These are phyloP conservation scores for Tamias sibiricus DNA, from an alignment of 2,113 vertebrate genomes.

Conservation along the genomic window DNA sequence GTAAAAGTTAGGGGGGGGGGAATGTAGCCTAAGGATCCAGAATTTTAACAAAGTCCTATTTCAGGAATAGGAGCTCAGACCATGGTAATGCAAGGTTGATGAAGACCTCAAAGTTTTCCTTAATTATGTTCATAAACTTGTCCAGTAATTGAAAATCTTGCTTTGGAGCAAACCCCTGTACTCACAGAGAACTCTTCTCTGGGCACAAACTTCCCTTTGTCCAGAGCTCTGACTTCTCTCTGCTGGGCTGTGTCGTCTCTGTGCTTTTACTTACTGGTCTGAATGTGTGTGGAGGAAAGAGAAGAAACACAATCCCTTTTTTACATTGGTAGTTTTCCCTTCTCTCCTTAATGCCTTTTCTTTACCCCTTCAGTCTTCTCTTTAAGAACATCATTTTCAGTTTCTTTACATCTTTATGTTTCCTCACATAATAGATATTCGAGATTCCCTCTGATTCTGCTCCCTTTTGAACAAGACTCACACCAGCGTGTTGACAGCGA, in stretches of 20 bases:
- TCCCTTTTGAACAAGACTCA: background rate
- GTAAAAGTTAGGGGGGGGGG: background rate
- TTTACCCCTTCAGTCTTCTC: background rate
- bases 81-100: background rate
- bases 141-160: background rate
- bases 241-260: background rate
- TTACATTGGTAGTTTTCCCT: background rate
- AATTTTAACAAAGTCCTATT: slow-evolving; percentile 59
- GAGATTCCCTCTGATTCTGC: background rate
- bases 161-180: background rate
- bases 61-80: background rate
- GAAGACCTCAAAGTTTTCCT: background rate
- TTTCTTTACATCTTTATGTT: background rate
- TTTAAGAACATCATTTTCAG: background rate
- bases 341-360: background rate
- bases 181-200: background rate
- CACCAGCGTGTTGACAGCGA: too few relatives aligned
- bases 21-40: background rate
- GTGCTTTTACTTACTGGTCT: background rate
- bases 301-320: accelerated
- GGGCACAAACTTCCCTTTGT: accelerated
- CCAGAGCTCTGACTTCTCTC: accelerated
- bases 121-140: background rate
- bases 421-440: background rate
- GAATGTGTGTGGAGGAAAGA: background rate